These are phyloP conservation scores for Intellagama lesueurii DNA, from an alignment of 2,797 vertebrate species.

Conservation along the genomic window DNA sequence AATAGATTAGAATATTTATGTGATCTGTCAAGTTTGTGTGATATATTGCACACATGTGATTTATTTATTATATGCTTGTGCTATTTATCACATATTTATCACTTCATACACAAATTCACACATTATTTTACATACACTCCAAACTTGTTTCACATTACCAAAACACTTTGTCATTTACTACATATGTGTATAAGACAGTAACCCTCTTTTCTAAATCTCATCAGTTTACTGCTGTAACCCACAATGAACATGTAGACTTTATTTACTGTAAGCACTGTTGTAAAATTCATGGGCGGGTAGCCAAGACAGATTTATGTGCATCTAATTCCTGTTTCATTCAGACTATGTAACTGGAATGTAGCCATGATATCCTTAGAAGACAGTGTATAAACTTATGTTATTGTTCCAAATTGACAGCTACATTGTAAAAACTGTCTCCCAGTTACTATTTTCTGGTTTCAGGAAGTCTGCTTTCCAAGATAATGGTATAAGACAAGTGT, in stretches of 20 bases:
- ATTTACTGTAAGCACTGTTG: conserved; percentile 35
- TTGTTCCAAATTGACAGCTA: conserved; percentile 59
- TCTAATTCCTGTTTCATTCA: conserved; percentile 62
- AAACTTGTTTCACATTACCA: conserved; percentile 12
- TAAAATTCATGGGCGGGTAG: conserved; percentile 17
- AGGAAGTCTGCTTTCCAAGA: conserved; percentile 48
- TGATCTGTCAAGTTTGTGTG: not conserved
- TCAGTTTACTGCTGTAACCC: conserved; percentile 47
- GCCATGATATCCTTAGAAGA: conserved; percentile 65
- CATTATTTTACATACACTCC: conserved; percentile 27
- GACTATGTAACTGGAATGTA: not conserved
- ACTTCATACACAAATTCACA: not conserved
- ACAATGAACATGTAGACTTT: conserved; percentile 30
- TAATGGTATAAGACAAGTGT: conserved; percentile 37
- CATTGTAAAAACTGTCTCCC: conserved; percentile 49
- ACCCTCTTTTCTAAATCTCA: conserved; percentile 43
- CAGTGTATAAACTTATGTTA: conserved; percentile 53
- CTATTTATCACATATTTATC: conserved; percentile 11
- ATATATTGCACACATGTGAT: conserved; percentile 38
- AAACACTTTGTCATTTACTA: fast-evolving
- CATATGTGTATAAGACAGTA: conserved; percentile 17
- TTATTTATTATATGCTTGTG: conserved; percentile 26
- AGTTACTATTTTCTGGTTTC: conserved; percentile 40
- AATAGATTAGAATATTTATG: not conserved
- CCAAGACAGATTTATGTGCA: not conserved